These are phyloP conservation scores for Spodoptera litura DNA, from an alignment of 1,140 invertebrate genomes.

Conservation along the genomic window DNA sequence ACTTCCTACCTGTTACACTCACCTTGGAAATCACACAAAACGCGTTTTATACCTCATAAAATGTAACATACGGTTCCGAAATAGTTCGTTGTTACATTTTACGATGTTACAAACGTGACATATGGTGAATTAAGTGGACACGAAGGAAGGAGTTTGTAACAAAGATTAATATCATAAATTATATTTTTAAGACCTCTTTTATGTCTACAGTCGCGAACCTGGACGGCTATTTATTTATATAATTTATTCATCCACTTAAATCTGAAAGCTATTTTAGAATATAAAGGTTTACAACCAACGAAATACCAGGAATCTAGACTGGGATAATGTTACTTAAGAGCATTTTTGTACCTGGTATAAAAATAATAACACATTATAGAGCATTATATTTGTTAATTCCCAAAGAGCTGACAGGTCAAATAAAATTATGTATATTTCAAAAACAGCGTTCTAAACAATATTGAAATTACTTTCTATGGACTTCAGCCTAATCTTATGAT, in stretches of 20 bases:
- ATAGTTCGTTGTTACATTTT: conserved; percentile 18
- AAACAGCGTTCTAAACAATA: too few species aligned
- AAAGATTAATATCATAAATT: conserved; percentile 38
- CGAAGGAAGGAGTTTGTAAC: not conserved
- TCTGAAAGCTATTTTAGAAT: too few species aligned
- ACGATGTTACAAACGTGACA: conserved; percentile 13
- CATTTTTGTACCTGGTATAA: too few species aligned
- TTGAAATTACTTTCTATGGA: too few species aligned
- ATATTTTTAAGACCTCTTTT: conserved; percentile 35
- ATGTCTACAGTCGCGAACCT: not conserved
- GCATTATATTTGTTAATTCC: too few species aligned
- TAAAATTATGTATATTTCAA: too few species aligned
- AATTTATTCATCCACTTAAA: conserved; percentile 16
- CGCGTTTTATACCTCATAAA: conserved; percentile 3
- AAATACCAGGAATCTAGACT: too few species aligned
- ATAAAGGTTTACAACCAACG: too few species aligned
- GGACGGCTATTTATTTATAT: not conserved
- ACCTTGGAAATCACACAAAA: conserved; percentile 13
- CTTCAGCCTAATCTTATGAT: too few species aligned
- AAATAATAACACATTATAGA: too few species aligned
- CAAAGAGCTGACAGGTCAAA: too few species aligned
- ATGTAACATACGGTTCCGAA: conserved; percentile 13
- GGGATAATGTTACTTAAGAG: too few species aligned
- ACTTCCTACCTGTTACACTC: not conserved
- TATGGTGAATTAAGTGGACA: conserved; percentile 15